These are phyloP conservation scores for Erethizon dorsatum DNA, from an alignment of 2,797 vertebrate species.

Conservation along the genomic window DNA sequence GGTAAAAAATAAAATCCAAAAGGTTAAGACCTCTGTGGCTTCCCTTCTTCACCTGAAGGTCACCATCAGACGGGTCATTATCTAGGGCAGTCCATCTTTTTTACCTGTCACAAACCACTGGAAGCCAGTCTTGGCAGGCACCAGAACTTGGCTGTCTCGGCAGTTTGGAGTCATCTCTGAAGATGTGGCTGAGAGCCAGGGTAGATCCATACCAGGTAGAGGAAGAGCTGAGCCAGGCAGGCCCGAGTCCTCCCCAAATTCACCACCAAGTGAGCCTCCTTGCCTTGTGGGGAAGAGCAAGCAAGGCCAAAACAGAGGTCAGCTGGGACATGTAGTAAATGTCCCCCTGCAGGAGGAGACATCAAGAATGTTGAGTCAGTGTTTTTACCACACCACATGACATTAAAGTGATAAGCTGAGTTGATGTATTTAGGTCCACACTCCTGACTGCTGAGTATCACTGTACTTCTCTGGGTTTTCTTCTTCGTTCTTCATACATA, in stretches of 20 bases:
- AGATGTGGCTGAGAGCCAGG: neutral
- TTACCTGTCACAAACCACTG: neutral
- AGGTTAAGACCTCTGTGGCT: neutral
- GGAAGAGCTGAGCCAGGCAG: neutral
- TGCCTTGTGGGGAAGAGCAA: neutral
- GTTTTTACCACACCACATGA: neutral
- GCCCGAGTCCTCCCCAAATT: neutral
- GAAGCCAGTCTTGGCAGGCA: neutral
- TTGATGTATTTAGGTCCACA: neutral
- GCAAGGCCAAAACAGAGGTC: neutral
- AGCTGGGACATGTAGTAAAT: neutral
- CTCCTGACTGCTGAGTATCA: neutral
- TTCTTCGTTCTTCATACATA: neutral
- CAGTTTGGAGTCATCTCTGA: neutral
- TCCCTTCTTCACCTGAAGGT: neutral
- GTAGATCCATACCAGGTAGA: neutral
- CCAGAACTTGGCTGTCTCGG: neutral
- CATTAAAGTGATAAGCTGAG: neutral
- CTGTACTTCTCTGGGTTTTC: neutral
- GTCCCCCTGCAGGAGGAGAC: neutral
- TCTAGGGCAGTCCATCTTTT: neutral
- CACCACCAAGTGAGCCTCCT: neutral
- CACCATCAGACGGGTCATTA: neutral
- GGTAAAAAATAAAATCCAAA: neutral
- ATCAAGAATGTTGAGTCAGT: neutral